Evolutionary conservation across 2,797 vertebrate species (phyloP).

Genomic region (Chrosomus eos): DNA sequence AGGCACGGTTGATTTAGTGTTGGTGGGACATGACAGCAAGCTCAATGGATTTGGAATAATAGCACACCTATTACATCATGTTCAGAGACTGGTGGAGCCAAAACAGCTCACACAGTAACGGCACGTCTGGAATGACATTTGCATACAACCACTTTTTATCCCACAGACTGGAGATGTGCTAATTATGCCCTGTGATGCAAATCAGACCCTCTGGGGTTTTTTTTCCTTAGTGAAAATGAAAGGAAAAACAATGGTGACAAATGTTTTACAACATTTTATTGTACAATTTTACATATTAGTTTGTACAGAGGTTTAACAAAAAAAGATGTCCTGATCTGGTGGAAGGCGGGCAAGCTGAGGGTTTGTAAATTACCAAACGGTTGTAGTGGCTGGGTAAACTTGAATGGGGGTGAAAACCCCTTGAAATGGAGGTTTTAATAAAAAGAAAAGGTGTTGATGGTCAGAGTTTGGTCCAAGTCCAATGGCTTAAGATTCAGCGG

Average conservation of each 20-base stretch:
- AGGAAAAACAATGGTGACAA: not conserved
- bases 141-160: slow-evolving; percentile 24
- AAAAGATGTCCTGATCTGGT: slow-evolving; percentile 21
- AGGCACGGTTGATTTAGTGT: not conserved
- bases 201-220: slow-evolving; percentile 18
- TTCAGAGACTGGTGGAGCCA: slow-evolving; percentile 22
- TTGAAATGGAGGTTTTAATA: slow-evolving; percentile 45
- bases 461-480: slow-evolving; percentile 90
- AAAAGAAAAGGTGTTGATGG: slow-evolving; percentile 52
- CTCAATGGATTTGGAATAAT: not conserved
- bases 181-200: slow-evolving; percentile 35
- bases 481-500: slow-evolving; percentile 76
- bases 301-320: slow-evolving; percentile 72
- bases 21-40: slow-evolving; percentile 18
- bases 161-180: slow-evolving; percentile 41
- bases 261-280: slow-evolving; percentile 71
- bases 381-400: slow-evolving; percentile 44
- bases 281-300: slow-evolving; percentile 76
- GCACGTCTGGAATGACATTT: slow-evolving; percentile 43
- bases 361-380: slow-evolving; percentile 42
- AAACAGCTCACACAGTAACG: slow-evolving; percentile 9
- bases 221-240: not conserved
- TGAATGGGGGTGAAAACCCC: not conserved
- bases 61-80: slow-evolving; percentile 2
- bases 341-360: slow-evolving; percentile 37